Evolutionary conservation across 1,140 invertebrate species (phyloP).

Genomic region (Berghia stephanieae): DNA sequence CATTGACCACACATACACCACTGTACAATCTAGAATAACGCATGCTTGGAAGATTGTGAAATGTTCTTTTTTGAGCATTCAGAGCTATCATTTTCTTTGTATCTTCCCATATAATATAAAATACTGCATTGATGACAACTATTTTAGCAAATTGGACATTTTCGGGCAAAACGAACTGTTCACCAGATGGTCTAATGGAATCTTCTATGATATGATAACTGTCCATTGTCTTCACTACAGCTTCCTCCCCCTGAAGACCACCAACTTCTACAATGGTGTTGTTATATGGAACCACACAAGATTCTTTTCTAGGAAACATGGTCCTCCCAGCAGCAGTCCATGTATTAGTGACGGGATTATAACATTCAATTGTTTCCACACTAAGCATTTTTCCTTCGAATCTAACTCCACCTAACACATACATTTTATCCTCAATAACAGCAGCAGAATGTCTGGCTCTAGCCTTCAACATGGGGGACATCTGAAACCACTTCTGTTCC

Average conservation of each 20-base stretch:
- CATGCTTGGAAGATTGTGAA: slow-evolving; percentile 55
- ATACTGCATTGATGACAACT: slow-evolving; percentile 56
- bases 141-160: slow-evolving; percentile 61
- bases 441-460: slow-evolving; percentile 61
- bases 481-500: slow-evolving; percentile 52
- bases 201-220: slow-evolving; percentile 53
- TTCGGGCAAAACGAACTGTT: slow-evolving; percentile 62
- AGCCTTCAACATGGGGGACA: slow-evolving; percentile 51
- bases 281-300: slow-evolving; percentile 54
- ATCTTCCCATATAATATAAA: slow-evolving; percentile 66
- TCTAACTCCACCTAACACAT: slow-evolving; percentile 61
- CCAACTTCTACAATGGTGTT: slow-evolving; percentile 62
- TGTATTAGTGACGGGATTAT: slow-evolving; percentile 49
- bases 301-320: slow-evolving; percentile 57
- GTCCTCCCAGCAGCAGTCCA: slow-evolving; percentile 59
- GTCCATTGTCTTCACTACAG: slow-evolving; percentile 60
- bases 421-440: slow-evolving; percentile 54
- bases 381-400: slow-evolving; percentile 49
- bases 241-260: slow-evolving; percentile 54
- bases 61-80: slow-evolving; percentile 61
- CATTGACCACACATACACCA: slow-evolving; percentile 82
- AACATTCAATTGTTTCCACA: slow-evolving; percentile 61
- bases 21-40: slow-evolving; percentile 52
- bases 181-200: slow-evolving; percentile 52
- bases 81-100: slow-evolving; percentile 62